phyloP scores from a whole-genome alignment of 1,140 invertebrate genomes.

The Spodoptera litura region DNA sequence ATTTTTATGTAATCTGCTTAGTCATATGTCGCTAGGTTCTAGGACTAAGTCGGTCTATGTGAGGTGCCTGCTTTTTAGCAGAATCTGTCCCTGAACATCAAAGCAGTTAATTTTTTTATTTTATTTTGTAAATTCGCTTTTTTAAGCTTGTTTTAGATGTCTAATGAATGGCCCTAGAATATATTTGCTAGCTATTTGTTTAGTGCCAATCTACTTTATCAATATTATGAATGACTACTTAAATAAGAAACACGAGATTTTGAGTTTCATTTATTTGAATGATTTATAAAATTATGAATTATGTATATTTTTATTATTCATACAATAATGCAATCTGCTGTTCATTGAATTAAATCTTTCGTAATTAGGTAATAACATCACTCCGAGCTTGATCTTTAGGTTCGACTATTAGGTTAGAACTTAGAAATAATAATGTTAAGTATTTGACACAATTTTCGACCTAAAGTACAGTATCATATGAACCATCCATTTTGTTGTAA shows the following conservation, averaged over 20 bases:
- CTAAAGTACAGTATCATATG: constrained; percentile 7
- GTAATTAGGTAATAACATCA: constrained; percentile 19
- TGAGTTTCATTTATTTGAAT: constrained; percentile 40
- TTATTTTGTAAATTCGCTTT: neutral
- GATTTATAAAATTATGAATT: constrained; percentile 23
- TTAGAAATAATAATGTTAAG: neutral
- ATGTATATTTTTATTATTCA: constrained; percentile 15
- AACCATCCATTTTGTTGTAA: constrained; percentile 20
- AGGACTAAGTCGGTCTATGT: neutral
- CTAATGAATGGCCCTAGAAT: constrained; percentile 1
- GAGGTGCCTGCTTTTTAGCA: constrained; percentile 1
- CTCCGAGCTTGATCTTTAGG: constrained; percentile 1
- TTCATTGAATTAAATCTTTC: neutral
- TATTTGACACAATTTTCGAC: constrained; percentile 7
- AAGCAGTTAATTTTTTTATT: constrained; percentile 1
- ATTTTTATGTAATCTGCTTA: neutral
- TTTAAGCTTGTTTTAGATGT: neutral
- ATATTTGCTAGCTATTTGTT: constrained; percentile 24
- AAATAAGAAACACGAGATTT: constrained; percentile 45
- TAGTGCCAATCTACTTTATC: constrained; percentile 25
- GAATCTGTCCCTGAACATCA: too few species aligned
- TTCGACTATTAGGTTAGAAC: neutral
- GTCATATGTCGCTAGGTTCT: neutral
- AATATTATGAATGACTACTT: constrained; percentile 34
- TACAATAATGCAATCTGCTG: constrained; percentile 1